A percentile compares a stretch with the other conserved stretches of the same genome.
Conservation (phyloP, 2,888 invertebrate species). For the Protodeltote pygarga region DNA sequence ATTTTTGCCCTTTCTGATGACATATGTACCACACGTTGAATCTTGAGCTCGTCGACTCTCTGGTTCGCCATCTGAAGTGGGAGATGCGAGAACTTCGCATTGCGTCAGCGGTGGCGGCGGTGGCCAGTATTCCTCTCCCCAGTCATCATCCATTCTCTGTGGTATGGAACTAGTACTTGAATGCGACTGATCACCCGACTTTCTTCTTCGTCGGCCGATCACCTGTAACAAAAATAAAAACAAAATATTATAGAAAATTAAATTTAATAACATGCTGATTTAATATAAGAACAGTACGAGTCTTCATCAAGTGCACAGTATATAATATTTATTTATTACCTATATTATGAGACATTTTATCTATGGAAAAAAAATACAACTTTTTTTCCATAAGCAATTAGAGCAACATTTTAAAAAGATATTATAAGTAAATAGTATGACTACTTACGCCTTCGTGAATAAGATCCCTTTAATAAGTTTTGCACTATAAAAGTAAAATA, state of each 20-base stretch:
- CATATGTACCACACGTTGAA: slow-evolving; percentile 90
- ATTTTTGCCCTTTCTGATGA: slow-evolving; percentile 91
- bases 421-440: too few relatives aligned
- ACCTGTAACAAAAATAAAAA: slow-evolving; percentile 74
- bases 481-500: too few relatives aligned
- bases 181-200: slow-evolving; percentile 87
- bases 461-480: too few relatives aligned
- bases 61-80: slow-evolving; percentile 88
- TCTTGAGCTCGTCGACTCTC: slow-evolving; percentile 73
- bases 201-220: slow-evolving; percentile 85
- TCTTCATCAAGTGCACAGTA: too few relatives aligned
- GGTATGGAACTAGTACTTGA: slow-evolving; percentile 92
- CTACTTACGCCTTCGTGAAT: too few relatives aligned
- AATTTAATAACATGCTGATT: too few relatives aligned
- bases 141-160: slow-evolving; percentile 88
- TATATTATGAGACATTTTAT: too few relatives aligned
- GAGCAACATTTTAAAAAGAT: too few relatives aligned
- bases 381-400: too few relatives aligned
- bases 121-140: slow-evolving; percentile 90
- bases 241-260: neutral
- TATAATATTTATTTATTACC: too few relatives aligned
- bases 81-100: slow-evolving; percentile 89
- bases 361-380: too few relatives aligned
- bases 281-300: neutral
- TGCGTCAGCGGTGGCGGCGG: slow-evolving; percentile 90